Evolutionary conservation across 2,888 invertebrate genomes (phyloP).

Genomic region (Phlogophora meticulosa): DNA sequence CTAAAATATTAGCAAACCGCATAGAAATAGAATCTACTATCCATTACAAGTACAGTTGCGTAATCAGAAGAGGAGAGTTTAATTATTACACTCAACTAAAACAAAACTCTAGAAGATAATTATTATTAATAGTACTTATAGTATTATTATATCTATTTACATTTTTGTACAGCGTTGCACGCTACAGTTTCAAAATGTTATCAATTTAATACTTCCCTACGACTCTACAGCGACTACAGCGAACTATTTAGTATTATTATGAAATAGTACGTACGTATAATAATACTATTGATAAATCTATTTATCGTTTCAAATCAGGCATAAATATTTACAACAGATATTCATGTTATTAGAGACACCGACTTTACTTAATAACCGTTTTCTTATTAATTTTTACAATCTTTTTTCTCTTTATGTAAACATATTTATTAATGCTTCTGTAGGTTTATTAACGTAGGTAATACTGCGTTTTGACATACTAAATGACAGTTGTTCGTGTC

Average conservation of each 20-base stretch:
- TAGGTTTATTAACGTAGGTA: no score
- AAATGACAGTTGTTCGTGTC: neutral
- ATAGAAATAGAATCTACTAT: neutral
- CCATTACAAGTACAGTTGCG: neutral
- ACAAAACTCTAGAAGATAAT: neutral
- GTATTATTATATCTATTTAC: constrained; percentile 60
- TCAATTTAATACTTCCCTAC: constrained; percentile 56
- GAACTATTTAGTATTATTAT: constrained; percentile 36
- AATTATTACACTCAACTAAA: constrained; percentile 7
- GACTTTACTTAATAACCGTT: neutral
- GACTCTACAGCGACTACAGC: constrained; percentile 38
- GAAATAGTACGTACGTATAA: constrained; percentile 35
- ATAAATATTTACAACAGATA: constrained; percentile 55
- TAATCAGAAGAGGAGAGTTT: neutral
- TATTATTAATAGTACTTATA: constrained; percentile 32
- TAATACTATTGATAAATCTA: constrained; percentile 34
- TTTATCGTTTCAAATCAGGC: constrained; percentile 42
- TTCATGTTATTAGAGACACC: neutral
- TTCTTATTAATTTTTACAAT: neutral
- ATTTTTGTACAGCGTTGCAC: constrained; percentile 66
- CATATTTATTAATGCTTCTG: neutral
- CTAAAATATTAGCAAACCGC: neutral
- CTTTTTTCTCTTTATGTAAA: neutral
- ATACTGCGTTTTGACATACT: no score
- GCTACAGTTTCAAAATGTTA: constrained; percentile 47